Base-by-base conservation (phyloP, 2,888 invertebrate species). In the Diarsia mendica region DNA sequence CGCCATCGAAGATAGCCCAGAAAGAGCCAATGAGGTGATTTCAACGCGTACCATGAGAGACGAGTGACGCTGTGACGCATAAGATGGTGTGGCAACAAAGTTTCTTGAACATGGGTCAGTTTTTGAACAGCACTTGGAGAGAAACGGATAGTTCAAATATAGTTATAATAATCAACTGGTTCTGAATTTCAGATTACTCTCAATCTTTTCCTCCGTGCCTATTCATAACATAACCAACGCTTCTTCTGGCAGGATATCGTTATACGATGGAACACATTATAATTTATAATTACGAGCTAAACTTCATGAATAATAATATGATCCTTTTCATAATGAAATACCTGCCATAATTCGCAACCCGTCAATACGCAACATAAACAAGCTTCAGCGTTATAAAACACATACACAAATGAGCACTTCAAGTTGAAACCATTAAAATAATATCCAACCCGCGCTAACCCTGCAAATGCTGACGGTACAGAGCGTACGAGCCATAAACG, bases 401-500 rank as follows among this genome's bases (percentile, higher is more conserved):
- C 66, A 15, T 53, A 73, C 53, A 79, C 77, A 80, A 79, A 76
- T 69, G 71, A 74, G 82, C 77, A 77, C 74, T 79, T 65, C 8
- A 58, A 58, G 58, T 58, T 58, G 73, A 78, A 75, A 70, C 77
- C 76, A 82, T 84, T 82, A 80, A 84, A 84, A 82, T 85, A 80
- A 85, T 85, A 79, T 84, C 63, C 82, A 84, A 79, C 72, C 75
- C 76, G 74, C 55, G 81, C 71, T 84, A 84, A 86, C 60, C 79
- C 79, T 74, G 72, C 60, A 79, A 81, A 82, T n/a, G 82, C 77
- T 80, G 72, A 81, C 77, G 78, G 72, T 66, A 61, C 64, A 58
- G 66, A 75, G 75, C 48, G 77, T 77, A 79, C 76, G 74, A 84
- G 82, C 84, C 82, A 87, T 89, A 89, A 88, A 87, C 87, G 83